Evolutionary conservation across 2,113 vertebrate genomes (phyloP), one percentile per base, ranked within the genome.

Genomic region (Amazona vittata): DNA sequence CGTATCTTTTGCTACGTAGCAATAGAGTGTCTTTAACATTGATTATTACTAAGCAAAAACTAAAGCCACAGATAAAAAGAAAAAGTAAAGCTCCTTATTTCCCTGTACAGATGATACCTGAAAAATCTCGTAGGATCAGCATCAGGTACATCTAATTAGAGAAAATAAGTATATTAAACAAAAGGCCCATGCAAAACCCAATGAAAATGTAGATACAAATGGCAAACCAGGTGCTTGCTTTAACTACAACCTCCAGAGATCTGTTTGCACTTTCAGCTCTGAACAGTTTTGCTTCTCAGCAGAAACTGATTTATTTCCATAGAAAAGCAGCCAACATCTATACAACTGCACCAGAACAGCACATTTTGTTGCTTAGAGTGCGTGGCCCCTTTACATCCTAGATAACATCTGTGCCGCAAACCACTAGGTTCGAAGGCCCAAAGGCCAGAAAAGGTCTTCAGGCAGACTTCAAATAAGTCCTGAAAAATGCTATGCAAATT

Each of bases 391-490:
- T 25, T 47, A 68, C 37, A 24, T 11, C 28, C 62, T 24, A 22
- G 7, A 5, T n/a, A 94, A 28, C 18, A 70, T 0, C 35, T 6
- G 7, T 5, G 49, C 13, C 81, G 29, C 13, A 83, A 81, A 37
- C 15, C 15, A 35, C 5, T 14, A 39, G 21, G n/a, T 43, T 49
- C n/a, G 15, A 28, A 64, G 22, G 35, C 15, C 22, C 39, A 64
- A 76, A 82, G 19, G 39, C 19, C 37, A 75, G 43, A 11, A n/a
- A 62, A 59, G 12, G 21, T 28, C 55, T 75, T n/a, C 35, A 16
- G 2, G 4, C 31, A 70, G 11, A 43, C 33, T 57, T 33, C 2
- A 1, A 39, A 0, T 18, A 17, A 79, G 62, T 10, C 16, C 39
- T 73, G 39, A 31, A 83, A 75, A 82, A 69, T 5, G 8, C 4